Percentiles rank a stretch among this genome's conserved stretches.
These are phyloP conservation scores for Portevinia maculata DNA, from an alignment of 2,888 invertebrate species.

Conservation along the genomic window DNA sequence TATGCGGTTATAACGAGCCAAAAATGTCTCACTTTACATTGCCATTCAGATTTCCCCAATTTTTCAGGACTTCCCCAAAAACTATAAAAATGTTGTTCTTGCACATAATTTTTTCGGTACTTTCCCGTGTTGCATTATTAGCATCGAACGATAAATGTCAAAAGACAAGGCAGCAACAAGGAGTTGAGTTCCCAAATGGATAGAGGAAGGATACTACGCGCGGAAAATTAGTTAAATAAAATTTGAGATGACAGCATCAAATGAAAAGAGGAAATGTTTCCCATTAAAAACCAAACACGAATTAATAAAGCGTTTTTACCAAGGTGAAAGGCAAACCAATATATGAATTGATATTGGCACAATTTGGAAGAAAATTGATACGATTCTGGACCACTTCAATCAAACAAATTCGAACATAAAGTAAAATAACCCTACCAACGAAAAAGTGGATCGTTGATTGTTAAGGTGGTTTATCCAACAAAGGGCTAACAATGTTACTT, in stretches of 20 bases:
- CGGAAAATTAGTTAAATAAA: neutral
- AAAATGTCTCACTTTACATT: neutral
- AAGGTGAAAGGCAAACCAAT: neutral
- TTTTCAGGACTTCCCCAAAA: neutral
- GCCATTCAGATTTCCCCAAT: too few species aligned
- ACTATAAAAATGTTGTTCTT: neutral
- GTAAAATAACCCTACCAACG: neutral
- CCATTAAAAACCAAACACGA: constrained; percentile 4
- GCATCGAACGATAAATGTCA: too few species aligned
- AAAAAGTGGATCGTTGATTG: neutral
- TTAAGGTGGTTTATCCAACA: constrained; percentile 1
- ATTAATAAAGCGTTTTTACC: neutral
- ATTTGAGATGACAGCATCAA: neutral
- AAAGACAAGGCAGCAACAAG: neutral
- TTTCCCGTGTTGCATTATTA: too few species aligned
- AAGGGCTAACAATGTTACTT: neutral
- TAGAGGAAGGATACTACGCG: neutral
- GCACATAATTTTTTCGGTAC: too few species aligned
- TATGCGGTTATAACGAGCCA: constrained; percentile 1
- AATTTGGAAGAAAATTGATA: constrained; percentile 4
- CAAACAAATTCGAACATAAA: constrained; percentile 9
- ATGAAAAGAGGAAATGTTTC: constrained; percentile 2
- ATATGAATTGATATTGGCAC: neutral
- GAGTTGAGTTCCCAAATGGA: neutral
- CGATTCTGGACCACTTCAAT: too few species aligned